Evolutionary conservation across 92 coral and sea anemone genomes (phyloP), one percentile per base, ranked within the genome.

Genomic region (Paragorgia papillata): DNA sequence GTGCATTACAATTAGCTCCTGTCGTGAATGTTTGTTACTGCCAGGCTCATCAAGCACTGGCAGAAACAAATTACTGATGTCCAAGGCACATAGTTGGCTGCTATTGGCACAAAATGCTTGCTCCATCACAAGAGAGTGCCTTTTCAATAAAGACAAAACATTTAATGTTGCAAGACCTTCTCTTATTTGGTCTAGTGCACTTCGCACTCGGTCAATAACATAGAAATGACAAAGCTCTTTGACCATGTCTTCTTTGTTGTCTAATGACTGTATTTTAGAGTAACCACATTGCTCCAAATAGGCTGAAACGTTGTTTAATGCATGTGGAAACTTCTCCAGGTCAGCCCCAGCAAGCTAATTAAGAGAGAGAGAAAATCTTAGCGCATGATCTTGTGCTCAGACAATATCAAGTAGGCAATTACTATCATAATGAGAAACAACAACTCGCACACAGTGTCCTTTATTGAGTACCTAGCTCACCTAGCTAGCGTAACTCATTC

Each of bases 181-280:
- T 33, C 33, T 41, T 3, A 66, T 18, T 46, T 66, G 73, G 15
- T 19, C 73, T 8, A 66, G 73, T n/a, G 73, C 51, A 41, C 56
- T 18, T 3, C 73, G 2, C 10, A 37, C 73, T 15, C 41, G 19
- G 28, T 37, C 73, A 33, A 66, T 39, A 28, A 66, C 56, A 66
- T 35, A 26, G 34, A 66, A 66, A 26, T 37, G 1, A 53, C 73
- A 66, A 8, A 66, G n/a, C 28, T 66, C 73, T 17, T 66, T 66
- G 10, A 66, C 73, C 73, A 66, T 66, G 29, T 66, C 73, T 14
- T 66, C 54, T 20, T 10, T 66, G 56, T 66, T 66, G 34, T 66
- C 28, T 28, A 39, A 66, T 17, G 21, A 17, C 26, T 51, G 58
- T 51, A 17, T 17, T 22, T 22, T 51, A 7, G 58, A 51, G 58